Conservation (phyloP, 1,140 invertebrate genomes). For the Zaprionus camerounensis region DNA sequence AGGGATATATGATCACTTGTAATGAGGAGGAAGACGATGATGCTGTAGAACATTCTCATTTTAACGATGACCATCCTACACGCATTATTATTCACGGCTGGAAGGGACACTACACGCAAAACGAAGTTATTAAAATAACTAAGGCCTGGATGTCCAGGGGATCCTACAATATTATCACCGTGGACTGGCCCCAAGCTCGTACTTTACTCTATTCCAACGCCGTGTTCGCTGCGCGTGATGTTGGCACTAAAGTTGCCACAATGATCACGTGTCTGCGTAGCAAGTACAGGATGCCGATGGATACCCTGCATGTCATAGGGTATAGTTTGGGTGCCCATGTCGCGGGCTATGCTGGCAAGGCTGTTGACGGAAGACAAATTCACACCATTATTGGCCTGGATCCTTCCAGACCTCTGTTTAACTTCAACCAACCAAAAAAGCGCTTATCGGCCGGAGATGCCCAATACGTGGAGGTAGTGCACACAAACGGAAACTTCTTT, state of each 20-base stretch:
- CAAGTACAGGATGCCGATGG: conserved; percentile 83
- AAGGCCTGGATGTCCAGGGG: conserved; percentile 80
- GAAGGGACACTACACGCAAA: conserved; percentile 25
- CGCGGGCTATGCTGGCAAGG: conserved; percentile 86
- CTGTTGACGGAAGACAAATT: conserved; percentile 34
- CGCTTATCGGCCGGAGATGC: conserved; percentile 88
- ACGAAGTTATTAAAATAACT: conserved; percentile 40
- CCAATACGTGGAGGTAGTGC: conserved; percentile 89
- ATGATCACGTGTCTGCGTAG: conserved; percentile 84
- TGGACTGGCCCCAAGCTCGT: conserved; percentile 85
- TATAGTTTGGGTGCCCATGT: conserved; percentile 89
- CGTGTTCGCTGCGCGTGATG: conserved; percentile 65
- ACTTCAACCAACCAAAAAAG: conserved; percentile 80
- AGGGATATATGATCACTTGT: conserved; percentile 19
- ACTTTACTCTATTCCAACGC: conserved; percentile 83
- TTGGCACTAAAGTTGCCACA: conserved; percentile 84
- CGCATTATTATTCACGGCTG: conserved; percentile 41
- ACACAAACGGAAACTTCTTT: conserved; percentile 88
- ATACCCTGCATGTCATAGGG: conserved; percentile 86
- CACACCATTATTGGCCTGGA: conserved; percentile 85
- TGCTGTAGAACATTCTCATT: conserved; percentile 41
- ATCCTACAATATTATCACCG: conserved; percentile 85
- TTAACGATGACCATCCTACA: conserved; percentile 42
- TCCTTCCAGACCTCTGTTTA: conserved; percentile 73
- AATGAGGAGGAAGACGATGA: background rate